Conservation (phyloP, 2,113 vertebrate genomes). For the Passer domesticus region DNA sequence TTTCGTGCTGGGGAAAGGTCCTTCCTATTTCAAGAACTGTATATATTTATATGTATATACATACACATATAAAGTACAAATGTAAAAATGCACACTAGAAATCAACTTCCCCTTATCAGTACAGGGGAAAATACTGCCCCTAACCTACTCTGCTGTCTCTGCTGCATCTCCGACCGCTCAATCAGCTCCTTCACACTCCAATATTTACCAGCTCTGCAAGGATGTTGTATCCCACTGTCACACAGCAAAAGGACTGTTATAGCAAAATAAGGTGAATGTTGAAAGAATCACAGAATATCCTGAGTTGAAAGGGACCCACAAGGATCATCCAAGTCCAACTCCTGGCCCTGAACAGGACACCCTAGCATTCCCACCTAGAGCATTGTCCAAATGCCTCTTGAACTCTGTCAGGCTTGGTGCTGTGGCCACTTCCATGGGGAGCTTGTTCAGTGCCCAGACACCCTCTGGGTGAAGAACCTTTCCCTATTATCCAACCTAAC, state of each 20-base stretch:
- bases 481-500: too few relatives aligned
- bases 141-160: neutral
- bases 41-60: too few relatives aligned
- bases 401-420: neutral
- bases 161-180: neutral
- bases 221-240: neutral
- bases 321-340: neutral
- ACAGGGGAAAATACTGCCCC: neutral
- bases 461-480: neutral
- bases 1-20: neutral
- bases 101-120: neutral
- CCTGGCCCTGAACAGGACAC: neutral
- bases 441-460: neutral
- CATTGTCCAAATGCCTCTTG: neutral
- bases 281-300: neutral
- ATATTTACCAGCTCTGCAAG: neutral
- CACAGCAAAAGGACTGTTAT: neutral
- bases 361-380: neutral
- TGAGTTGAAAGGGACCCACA: neutral
- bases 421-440: neutral
- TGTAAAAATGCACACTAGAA: neutral
- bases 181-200: neutral
- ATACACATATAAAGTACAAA: too few relatives aligned
- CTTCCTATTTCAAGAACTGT: neutral
- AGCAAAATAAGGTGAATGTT: neutral